A percentile compares a stretch with the other conserved stretches of the same genome.
These are phyloP conservation scores for Plodia interpunctella DNA, from an alignment of 1,140 invertebrate species.

Conservation along the genomic window DNA sequence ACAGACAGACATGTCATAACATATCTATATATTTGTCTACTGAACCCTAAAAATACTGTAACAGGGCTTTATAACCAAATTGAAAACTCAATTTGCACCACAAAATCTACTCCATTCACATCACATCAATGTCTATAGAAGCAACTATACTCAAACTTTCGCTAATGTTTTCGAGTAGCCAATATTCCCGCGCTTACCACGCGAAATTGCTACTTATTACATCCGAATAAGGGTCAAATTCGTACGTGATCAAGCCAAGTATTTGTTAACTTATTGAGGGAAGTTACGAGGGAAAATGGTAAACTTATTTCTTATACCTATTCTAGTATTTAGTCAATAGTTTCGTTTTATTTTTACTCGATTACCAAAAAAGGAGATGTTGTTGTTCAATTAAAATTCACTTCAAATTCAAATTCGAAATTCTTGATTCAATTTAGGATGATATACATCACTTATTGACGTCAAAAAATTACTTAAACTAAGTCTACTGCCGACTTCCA, in stretches of 20 bases:
- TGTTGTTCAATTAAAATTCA: no score
- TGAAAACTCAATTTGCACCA: no score
- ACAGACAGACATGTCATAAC: no score
- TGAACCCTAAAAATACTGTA: no score
- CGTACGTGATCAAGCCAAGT: not conserved
- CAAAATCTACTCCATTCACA: not conserved
- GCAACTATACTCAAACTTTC: not conserved
- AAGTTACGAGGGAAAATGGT: not conserved
- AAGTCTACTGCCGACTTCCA: no score
- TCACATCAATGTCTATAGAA: not conserved
- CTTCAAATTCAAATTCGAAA: no score
- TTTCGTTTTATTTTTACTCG: not conserved
- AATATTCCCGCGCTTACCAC: not conserved
- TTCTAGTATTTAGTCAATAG: not conserved
- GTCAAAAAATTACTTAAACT: no score
- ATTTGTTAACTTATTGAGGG: not conserved
- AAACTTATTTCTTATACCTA: not conserved
- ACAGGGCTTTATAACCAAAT: no score
- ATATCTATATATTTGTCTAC: no score
- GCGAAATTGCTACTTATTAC: not conserved
- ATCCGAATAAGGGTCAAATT: not conserved
- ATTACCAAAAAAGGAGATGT: no score
- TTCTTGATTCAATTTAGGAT: no score
- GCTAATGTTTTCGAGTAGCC: not conserved
- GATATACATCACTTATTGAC: no score